Evolutionary conservation across 37 sponge, comb jelly and placozoan species (phyloP).

Genomic region (Halisarca cf. caerulea): DNA sequence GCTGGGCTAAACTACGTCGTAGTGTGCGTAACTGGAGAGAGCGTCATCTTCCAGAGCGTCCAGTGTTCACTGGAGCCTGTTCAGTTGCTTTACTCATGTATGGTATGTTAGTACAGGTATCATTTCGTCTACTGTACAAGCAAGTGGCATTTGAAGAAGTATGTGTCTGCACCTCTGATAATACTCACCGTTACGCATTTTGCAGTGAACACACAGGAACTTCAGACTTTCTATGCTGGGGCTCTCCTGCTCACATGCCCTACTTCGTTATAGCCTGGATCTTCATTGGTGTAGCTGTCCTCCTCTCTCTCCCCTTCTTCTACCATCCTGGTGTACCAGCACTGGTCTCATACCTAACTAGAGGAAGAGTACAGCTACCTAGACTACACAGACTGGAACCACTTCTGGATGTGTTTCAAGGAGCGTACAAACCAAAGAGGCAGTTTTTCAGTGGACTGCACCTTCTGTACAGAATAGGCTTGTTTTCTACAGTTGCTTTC

Average conservation of each 20-base stretch:
- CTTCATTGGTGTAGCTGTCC: background rate
- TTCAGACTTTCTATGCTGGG: too few species aligned
- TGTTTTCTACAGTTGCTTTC: background rate
- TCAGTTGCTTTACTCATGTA: background rate
- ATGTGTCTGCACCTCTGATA: too few species aligned
- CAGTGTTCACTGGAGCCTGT: background rate
- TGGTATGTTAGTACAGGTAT: background rate
- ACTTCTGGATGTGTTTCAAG: slow-evolving; percentile 23
- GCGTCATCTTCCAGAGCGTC: background rate
- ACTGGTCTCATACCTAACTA: background rate
- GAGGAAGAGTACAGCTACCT: background rate
- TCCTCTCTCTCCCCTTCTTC: background rate
- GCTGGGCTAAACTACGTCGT: background rate
- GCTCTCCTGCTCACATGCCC: background rate
- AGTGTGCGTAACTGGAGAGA: background rate
- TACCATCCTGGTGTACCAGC: background rate
- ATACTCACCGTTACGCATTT: too few species aligned
- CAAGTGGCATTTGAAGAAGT: too few species aligned
- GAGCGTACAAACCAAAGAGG: background rate
- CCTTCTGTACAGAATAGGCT: background rate
- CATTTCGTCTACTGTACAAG: background rate
- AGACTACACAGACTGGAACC: background rate
- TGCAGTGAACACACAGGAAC: too few species aligned
- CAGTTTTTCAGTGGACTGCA: slow-evolving; percentile 3
- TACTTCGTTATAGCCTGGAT: background rate